Conservation (phyloP, 2,113 vertebrate genomes). For the Serinus canaria region DNA sequence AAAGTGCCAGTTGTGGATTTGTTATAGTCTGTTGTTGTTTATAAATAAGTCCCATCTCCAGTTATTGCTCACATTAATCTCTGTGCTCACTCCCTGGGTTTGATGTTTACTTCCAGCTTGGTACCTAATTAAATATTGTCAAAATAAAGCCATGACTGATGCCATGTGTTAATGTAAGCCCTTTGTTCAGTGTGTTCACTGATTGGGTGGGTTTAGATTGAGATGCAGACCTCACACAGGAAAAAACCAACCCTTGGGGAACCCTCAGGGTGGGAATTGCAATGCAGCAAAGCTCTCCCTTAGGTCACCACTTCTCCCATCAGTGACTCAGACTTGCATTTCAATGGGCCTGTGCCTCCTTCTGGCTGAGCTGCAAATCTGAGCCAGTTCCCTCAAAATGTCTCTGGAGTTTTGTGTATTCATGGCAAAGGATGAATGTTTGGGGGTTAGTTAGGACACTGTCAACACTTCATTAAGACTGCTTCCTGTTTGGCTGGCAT, state of each 20-base stretch:
- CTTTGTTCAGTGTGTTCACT: not conserved
- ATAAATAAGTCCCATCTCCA: not conserved
- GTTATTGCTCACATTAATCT: not conserved
- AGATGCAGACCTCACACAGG: not conserved
- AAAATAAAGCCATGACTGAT: slow-evolving; percentile 20
- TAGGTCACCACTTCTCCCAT: not conserved
- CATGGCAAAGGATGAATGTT: not conserved
- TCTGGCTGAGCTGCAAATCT: not conserved
- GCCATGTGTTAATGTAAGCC: not conserved
- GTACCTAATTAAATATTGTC: slow-evolving; percentile 1
- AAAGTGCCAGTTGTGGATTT: not conserved
- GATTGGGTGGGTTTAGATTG: not conserved
- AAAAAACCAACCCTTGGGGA: not conserved
- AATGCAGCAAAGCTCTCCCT: not conserved
- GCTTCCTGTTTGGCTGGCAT: not conserved
- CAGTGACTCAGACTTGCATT: not conserved
- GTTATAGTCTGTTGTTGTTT: not conserved
- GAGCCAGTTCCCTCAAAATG: not conserved
- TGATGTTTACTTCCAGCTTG: slow-evolving; percentile 2
- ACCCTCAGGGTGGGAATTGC: not conserved
- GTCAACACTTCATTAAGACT: slow-evolving; percentile 9
- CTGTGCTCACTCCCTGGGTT: not conserved
- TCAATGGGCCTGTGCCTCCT: not conserved
- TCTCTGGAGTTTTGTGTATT: not conserved
- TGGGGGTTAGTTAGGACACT: not conserved